A percentile compares a stretch with the other conserved stretches of the same genome.
Conservation (phyloP, 2,113 vertebrate species). For the Urocynchramus pylzowi region DNA sequence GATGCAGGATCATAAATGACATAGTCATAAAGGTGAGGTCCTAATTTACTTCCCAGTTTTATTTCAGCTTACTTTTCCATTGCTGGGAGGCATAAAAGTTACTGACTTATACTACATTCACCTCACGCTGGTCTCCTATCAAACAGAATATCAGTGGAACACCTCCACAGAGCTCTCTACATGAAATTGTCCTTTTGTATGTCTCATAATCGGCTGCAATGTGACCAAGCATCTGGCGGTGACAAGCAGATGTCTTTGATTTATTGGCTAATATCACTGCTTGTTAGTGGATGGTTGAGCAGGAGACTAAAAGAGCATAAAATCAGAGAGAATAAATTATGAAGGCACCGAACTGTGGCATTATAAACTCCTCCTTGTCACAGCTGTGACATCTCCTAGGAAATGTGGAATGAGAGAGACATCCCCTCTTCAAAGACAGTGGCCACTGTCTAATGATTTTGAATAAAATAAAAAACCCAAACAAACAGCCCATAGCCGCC, state of each 20-base stretch:
- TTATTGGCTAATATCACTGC: slow-evolving; percentile 88
- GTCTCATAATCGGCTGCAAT: slow-evolving; percentile 83
- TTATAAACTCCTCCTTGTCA: slow-evolving; percentile 78
- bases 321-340: slow-evolving; percentile 89
- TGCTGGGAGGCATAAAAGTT: slow-evolving; percentile 66
- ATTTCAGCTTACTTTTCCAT: slow-evolving; percentile 66
- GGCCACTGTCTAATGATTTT: slow-evolving; percentile 51
- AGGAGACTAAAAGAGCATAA: slow-evolving; percentile 82
- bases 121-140: slow-evolving; percentile 74
- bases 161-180: slow-evolving; percentile 71
- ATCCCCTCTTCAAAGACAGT: slow-evolving; percentile 71
- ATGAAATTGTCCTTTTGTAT: slow-evolving; percentile 78
- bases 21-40: slow-evolving; percentile 40
- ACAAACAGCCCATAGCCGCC: neutral
- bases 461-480: slow-evolving; percentile 28
- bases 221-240: slow-evolving; percentile 87
- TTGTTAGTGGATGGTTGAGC: slow-evolving; percentile 87
- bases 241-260: slow-evolving; percentile 90
- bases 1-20: slow-evolving; percentile 18
- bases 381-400: slow-evolving; percentile 77
- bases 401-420: slow-evolving; percentile 74
- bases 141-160: slow-evolving; percentile 78
- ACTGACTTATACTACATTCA: slow-evolving; percentile 67
- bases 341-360: slow-evolving; percentile 80
- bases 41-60: slow-evolving; percentile 69